Conservation (phyloP, 2,797 vertebrate species). For the Sitta carolinensis region DNA sequence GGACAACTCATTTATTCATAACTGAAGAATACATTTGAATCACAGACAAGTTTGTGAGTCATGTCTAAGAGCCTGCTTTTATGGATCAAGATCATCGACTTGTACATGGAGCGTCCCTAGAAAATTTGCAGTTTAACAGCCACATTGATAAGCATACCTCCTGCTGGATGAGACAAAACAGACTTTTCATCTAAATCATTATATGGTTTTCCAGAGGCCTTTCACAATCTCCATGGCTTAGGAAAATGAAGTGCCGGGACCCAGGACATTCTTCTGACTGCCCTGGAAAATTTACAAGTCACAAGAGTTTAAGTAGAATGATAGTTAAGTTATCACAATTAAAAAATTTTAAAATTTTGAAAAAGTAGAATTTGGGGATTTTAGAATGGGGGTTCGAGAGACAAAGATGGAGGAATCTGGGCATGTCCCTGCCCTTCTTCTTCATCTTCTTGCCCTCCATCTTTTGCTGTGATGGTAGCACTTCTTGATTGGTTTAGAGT, state of each 20-base stretch:
- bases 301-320: too few relatives aligned
- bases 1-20: neutral
- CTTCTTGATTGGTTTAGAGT: too few relatives aligned
- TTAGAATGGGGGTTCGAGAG: too few relatives aligned
- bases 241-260: neutral
- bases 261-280: too few relatives aligned
- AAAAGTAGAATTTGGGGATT: too few relatives aligned
- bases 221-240: neutral
- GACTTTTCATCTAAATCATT: neutral
- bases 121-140: neutral
- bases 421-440: too few relatives aligned
- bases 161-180: conserved; percentile 27
- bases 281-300: too few relatives aligned
- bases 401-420: too few relatives aligned
- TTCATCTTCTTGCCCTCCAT: too few relatives aligned
- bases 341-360: too few relatives aligned
- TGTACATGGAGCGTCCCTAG: neutral
- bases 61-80: neutral
- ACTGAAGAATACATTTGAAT: neutral
- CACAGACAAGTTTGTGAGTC: conserved; percentile 17
- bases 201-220: neutral
- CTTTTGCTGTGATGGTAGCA: too few relatives aligned
- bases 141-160: conserved; percentile 36
- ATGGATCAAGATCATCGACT: neutral
- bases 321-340: too few relatives aligned